Percentiles rank a stretch among this genome's conserved stretches.
Evolutionary conservation across 2,113 vertebrate genomes (phyloP).

Genomic region (Esox niger): DNA sequence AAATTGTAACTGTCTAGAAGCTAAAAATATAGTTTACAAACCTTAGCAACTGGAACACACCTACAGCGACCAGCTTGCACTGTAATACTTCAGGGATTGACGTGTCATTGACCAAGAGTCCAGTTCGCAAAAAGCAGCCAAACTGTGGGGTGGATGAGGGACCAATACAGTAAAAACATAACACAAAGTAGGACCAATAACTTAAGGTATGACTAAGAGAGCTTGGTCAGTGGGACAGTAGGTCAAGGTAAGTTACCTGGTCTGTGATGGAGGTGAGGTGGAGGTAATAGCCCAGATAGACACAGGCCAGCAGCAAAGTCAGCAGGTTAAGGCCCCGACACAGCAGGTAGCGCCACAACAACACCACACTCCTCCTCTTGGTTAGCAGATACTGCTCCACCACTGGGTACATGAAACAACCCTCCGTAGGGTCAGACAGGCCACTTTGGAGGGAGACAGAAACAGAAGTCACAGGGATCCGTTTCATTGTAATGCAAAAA

Average conservation of each 20-base stretch:
- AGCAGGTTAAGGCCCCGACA: slow-evolving; percentile 78
- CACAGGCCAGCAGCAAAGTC: slow-evolving; percentile 77
- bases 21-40: slow-evolving; percentile 10
- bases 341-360: slow-evolving; percentile 81
- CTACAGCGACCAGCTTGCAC: slow-evolving; percentile 91
- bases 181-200: no score
- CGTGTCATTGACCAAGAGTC: slow-evolving; percentile 79
- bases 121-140: slow-evolving; percentile 82
- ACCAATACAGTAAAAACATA: no score
- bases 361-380: slow-evolving; percentile 72
- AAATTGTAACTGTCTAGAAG: neutral
- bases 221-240: no score
- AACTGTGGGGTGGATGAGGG: slow-evolving; percentile 56
- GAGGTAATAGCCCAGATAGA: slow-evolving; percentile 90
- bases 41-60: slow-evolving; percentile 91
- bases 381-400: slow-evolving; percentile 93
- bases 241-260: slow-evolving; percentile 46
- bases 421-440: slow-evolving; percentile 76
- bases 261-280: slow-evolving; percentile 83
- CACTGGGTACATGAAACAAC: slow-evolving; percentile 86
- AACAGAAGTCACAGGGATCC: neutral
- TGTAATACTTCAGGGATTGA: slow-evolving; percentile 78
- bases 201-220: no score
- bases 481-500: neutral
- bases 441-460: neutral